Conservation (phyloP, 2,113 vertebrate species). For the Etheostoma cragini region DNA sequence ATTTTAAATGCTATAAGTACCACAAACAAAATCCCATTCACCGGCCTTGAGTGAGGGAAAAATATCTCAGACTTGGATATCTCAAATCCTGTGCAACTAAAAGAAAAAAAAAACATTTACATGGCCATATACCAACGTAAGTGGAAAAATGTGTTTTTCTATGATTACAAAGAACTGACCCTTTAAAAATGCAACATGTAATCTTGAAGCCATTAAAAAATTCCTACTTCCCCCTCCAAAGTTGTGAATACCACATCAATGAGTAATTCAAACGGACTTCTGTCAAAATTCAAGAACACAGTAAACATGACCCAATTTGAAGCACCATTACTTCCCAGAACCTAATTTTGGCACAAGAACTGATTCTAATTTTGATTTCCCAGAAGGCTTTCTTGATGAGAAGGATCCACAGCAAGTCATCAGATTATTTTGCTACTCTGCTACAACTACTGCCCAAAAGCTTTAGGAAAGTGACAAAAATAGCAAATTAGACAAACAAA, state of each 20-base stretch:
- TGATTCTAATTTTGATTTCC: slow-evolving; percentile 1
- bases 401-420: neutral
- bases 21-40: neutral
- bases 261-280: neutral
- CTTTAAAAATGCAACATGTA: neutral
- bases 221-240: neutral
- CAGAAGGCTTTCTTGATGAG: neutral
- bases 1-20: neutral
- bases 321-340: slow-evolving; percentile 14
- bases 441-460: neutral
- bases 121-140: neutral
- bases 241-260: slow-evolving; percentile 15
- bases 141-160: neutral
- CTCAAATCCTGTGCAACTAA: neutral
- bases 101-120: neutral
- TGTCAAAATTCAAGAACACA: neutral
- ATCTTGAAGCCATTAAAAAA: slow-evolving; percentile 12
- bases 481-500: neutral
- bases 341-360: neutral
- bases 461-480: neutral
- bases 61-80: neutral
- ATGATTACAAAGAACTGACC: neutral
- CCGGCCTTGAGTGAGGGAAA: neutral
- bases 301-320: neutral
- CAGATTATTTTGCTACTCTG: neutral